Evolutionary conservation across 2,888 invertebrate species (phyloP).

Genomic region (Synergus laeviventris): DNA sequence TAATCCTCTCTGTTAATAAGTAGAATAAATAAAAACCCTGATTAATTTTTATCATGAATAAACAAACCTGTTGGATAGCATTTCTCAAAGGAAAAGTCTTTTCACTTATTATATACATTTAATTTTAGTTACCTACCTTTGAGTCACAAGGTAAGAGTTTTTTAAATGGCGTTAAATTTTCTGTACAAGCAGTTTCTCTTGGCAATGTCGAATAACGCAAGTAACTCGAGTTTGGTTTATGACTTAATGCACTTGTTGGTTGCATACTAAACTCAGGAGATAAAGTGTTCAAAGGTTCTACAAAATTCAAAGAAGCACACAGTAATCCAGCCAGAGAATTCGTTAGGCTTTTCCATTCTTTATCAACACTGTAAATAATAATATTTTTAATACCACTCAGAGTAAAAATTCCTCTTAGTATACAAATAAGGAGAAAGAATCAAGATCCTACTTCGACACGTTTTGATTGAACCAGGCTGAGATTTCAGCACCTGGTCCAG

Average conservation of each 20-base stretch:
- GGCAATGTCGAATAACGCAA: conserved; percentile 93
- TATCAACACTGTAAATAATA: conserved; percentile 81
- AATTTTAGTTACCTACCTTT: conserved; percentile 75
- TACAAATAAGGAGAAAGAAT: neutral
- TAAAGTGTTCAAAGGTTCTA: conserved; percentile 89
- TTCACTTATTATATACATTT: too few species aligned
- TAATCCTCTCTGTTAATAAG: conserved; percentile 83
- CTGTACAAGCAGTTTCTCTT: conserved; percentile 97
- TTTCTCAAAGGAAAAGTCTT: too few species aligned
- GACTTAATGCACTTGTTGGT: conserved; percentile 82
- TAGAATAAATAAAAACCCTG: conserved; percentile 23
- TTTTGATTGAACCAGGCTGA: conserved; percentile 91
- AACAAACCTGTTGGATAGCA: neutral
- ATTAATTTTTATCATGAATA: conserved; percentile 1
- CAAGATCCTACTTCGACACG: conserved; percentile 64
- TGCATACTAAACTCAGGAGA: conserved; percentile 89
- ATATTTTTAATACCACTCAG: neutral
- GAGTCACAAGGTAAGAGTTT: conserved; percentile 97
- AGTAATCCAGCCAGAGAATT: conserved; percentile 95
- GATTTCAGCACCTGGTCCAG: conserved; percentile 95
- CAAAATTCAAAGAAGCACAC: conserved; percentile 97
- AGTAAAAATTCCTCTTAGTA: neutral
- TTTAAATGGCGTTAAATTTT: conserved; percentile 99
- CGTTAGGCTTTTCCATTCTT: conserved; percentile 91
- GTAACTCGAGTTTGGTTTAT: conserved; percentile 76